A percentile compares a stretch with the other conserved stretches of the same genome.
phyloP scores from a whole-genome alignment of 2,888 invertebrate genomes.

The Lottia gigantea region DNA sequence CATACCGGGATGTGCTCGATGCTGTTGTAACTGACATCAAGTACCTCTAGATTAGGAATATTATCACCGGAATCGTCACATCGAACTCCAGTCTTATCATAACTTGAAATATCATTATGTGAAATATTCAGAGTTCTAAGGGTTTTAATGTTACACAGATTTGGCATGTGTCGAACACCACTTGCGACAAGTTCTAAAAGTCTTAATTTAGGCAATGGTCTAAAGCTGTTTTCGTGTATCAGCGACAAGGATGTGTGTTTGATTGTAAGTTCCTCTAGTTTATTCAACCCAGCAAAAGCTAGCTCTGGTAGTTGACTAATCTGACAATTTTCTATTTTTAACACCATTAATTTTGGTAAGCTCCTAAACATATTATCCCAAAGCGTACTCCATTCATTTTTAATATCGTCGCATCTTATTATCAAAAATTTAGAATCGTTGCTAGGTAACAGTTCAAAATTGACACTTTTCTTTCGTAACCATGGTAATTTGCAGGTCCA shows the following conservation, averaged over 20 bases:
- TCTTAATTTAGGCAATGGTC: constrained; percentile 21
- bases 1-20: constrained; percentile 25
- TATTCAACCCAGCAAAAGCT: constrained; percentile 29
- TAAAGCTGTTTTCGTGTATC: constrained; percentile 27
- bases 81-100: constrained; percentile 28
- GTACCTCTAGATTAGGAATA: constrained; percentile 20
- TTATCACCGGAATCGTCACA: constrained; percentile 13
- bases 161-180: constrained; percentile 25
- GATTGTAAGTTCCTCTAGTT: constrained; percentile 25
- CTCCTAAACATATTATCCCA: constrained; percentile 27
- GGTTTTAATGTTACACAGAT: constrained; percentile 22
- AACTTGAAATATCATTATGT: constrained; percentile 21
- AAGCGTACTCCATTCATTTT: constrained; percentile 15
- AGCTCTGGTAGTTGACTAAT: constrained; percentile 24
- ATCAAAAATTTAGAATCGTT: constrained; percentile 16
- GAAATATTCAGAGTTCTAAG: constrained; percentile 27
- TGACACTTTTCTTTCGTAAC: background rate
- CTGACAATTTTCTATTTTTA: constrained; percentile 25
- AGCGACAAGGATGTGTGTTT: constrained; percentile 14
- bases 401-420: constrained; percentile 9
- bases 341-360: constrained; percentile 19
- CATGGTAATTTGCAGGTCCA: background rate
- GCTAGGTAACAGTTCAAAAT: constrained; percentile 13
- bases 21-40: constrained; percentile 29
- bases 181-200: constrained; percentile 26